Conservation (phyloP, 2,113 vertebrate species). For the Zootoca vivipara region DNA sequence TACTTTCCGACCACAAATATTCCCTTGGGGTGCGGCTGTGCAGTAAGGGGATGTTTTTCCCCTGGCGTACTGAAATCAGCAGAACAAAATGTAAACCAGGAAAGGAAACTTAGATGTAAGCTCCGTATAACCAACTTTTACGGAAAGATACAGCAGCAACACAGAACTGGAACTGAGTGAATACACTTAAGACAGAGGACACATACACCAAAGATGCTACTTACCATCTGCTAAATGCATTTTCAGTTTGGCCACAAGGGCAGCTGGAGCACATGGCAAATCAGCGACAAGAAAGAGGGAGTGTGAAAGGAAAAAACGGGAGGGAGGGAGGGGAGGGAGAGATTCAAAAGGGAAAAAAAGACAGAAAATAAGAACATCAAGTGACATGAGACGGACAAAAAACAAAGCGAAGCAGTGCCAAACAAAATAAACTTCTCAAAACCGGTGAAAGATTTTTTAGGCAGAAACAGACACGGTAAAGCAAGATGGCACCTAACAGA, state of each 20-base stretch:
- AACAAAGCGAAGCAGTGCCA: conserved; percentile 30
- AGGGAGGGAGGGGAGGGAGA: conserved; percentile 24
- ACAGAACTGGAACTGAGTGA: not conserved
- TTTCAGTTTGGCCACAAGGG: conserved; percentile 81
- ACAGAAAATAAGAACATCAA: conserved; percentile 61
- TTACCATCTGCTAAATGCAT: conserved; percentile 78
- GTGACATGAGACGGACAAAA: conserved; percentile 44
- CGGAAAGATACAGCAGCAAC: not conserved
- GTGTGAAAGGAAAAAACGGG: conserved; percentile 14
- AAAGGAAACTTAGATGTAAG: not conserved
- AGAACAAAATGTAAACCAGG: not conserved
- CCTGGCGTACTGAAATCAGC: not conserved
- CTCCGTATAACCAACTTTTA: not conserved
- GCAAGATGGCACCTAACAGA: not conserved
- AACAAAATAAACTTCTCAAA: not conserved
- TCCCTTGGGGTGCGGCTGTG: not conserved
- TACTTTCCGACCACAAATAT: not conserved
- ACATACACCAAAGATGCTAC: conserved; percentile 62
- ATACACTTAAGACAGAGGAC: conserved; percentile 37
- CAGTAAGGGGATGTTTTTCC: not conserved
- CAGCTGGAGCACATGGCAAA: conserved; percentile 65
- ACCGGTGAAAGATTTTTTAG: not conserved
- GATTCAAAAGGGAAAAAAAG: conserved; percentile 52
- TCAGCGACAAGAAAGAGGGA: conserved; percentile 62
- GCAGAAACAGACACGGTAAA: not conserved